Evolutionary conservation across 2,888 invertebrate genomes (phyloP), one percentile per base, ranked within the genome.

Genomic region (Sinentomon sp.): DNA sequence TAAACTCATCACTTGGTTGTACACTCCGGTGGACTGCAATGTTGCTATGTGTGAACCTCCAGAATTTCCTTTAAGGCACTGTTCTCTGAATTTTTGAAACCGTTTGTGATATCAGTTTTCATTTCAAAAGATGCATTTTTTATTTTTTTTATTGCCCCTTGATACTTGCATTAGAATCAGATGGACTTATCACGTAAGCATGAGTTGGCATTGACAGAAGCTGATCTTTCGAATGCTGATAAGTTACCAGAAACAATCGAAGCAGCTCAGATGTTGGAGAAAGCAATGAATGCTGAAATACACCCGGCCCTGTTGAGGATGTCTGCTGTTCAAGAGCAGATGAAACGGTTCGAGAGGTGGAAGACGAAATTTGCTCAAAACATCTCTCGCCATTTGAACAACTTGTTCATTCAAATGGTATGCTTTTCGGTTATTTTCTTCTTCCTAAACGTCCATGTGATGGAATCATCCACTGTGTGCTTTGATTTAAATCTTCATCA

Each of bases 331-430:
- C 68, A 72, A 47, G 78, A 80, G 50, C 80, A 80, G 50, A 64
- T 66, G 44, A 66, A 70, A 46, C 63, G 69, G 27, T 68, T 78
- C 41, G 72, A 74, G 39, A 73, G 71, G 47, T 64, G 73, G 47
- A 68, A 69, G 48, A 64, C 65, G 22, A 70, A 69, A 50, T 82
- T 83, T 52, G 73, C 82, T 1, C 66, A 71, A 34, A 68, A 73
- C 27, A 66, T 92, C 33, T 73, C 76, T 37, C 66, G 85, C 14
- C 85, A 92, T 53, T 61, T 94, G 31, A 87, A 87, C 52, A 89
- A 92, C 58, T 62, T 83, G 32, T 83, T 94, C 44, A 82, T 87
- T 47, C 85, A 92, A 56, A 68, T 85, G 58, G 87, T 63, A 45
- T 45, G 47, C 36, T 40, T 41, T 32, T 36, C 41, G 12, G n/a